These are phyloP conservation scores for Oceanodroma tethys DNA, from an alignment of 2,113 vertebrate species.

Conservation along the genomic window DNA sequence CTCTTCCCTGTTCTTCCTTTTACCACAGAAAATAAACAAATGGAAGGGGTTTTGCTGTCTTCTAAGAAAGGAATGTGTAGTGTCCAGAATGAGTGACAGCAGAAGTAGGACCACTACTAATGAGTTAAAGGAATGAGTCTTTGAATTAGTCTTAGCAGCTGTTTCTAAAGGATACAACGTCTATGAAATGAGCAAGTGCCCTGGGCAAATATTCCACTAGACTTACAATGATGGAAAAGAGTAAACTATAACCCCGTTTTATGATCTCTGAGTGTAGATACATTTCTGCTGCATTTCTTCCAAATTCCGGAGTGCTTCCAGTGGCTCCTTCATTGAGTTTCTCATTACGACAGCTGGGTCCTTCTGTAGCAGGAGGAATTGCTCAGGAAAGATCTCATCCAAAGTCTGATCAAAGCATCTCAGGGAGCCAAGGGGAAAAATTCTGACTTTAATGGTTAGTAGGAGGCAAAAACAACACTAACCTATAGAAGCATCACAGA, in stretches of 20 bases:
- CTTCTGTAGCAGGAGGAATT: background rate
- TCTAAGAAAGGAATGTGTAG: background rate
- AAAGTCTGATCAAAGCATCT: background rate
- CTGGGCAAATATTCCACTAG: background rate
- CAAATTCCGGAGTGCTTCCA: background rate
- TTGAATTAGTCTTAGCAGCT: background rate
- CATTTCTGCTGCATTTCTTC: background rate
- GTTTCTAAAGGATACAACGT: background rate
- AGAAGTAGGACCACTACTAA: background rate
- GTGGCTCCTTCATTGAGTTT: background rate
- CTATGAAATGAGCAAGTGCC: background rate
- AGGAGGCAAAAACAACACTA: background rate
- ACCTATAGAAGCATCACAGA: background rate
- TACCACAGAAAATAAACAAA: background rate
- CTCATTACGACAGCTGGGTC: accelerated
- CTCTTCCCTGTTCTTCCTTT: background rate
- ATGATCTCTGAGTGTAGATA: background rate
- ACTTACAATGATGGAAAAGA: background rate
- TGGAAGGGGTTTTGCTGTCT: background rate
- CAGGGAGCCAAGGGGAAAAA: background rate
- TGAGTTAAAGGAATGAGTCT: background rate
- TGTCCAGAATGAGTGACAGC: background rate
- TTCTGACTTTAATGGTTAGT: background rate
- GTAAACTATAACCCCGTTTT: background rate
- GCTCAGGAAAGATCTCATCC: background rate